These are phyloP conservation scores for Callospermophilus lateralis DNA, from an alignment of 2,113 vertebrate genomes.

Conservation along the genomic window DNA sequence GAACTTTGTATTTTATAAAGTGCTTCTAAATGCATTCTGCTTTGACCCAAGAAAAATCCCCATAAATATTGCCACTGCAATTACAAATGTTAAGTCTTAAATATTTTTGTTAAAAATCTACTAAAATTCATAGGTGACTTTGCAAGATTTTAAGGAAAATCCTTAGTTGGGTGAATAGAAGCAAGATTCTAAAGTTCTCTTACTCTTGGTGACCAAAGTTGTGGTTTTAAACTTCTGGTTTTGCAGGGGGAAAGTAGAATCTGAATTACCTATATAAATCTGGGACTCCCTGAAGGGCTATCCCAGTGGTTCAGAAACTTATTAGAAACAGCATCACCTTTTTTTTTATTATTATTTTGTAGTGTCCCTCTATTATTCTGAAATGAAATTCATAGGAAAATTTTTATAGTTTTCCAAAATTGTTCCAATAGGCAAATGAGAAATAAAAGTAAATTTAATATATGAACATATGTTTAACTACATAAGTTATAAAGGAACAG, in stretches of 20 bases:
- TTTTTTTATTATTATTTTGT: background rate
- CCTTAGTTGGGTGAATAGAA: background rate
- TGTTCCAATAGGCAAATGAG: background rate
- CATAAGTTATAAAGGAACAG: background rate
- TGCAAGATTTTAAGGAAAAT: background rate
- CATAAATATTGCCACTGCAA: background rate
- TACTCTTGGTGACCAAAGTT: background rate
- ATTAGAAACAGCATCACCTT: background rate
- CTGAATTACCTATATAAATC: background rate
- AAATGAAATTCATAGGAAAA: background rate
- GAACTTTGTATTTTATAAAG: conserved; percentile 10
- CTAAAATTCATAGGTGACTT: background rate
- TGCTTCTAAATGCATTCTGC: background rate
- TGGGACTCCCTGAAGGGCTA: background rate
- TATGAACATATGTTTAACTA: background rate
- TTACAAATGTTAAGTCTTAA: conserved; percentile 5
- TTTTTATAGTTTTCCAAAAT: background rate
- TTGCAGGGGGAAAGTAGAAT: background rate
- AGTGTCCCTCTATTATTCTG: background rate
- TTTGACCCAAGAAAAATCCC: background rate
- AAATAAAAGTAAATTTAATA: background rate
- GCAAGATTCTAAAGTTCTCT: background rate
- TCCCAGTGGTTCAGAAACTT: background rate
- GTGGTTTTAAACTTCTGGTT: background rate
- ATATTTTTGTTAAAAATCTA: background rate